Evolutionary conservation across 1,140 invertebrate species (phyloP).

Genomic region (Drosophila virilis): DNA sequence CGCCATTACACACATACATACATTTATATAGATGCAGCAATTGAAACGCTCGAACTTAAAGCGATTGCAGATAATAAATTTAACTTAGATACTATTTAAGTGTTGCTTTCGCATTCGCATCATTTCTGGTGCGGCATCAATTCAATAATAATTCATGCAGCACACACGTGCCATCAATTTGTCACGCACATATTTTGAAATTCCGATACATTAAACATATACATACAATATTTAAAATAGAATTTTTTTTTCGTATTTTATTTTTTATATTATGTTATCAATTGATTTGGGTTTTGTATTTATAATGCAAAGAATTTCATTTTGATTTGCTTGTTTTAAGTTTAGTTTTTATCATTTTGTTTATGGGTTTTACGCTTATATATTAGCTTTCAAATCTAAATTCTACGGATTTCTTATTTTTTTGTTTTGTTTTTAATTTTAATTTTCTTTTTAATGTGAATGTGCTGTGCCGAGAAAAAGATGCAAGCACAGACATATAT

Average conservation of each 20-base stretch:
- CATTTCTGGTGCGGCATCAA: slow-evolving; percentile 39
- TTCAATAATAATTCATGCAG: slow-evolving; percentile 65
- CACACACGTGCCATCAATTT: slow-evolving; percentile 39
- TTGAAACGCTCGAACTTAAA: slow-evolving; percentile 72
- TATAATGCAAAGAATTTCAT: slow-evolving; percentile 66
- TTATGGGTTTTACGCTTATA: slow-evolving; percentile 65
- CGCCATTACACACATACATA: slow-evolving; percentile 53
- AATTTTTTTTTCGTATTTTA: slow-evolving; percentile 51
- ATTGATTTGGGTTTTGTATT: slow-evolving; percentile 57
- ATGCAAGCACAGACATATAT: slow-evolving; percentile 69
- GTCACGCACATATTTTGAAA: slow-evolving; percentile 56
- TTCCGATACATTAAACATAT: slow-evolving; percentile 80
- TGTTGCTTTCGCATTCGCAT: slow-evolving; percentile 53
- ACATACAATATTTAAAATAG: slow-evolving; percentile 78
- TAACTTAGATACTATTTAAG: slow-evolving; percentile 78
- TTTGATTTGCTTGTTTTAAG: slow-evolving; percentile 53
- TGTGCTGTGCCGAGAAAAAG: slow-evolving; percentile 59
- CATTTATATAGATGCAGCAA: slow-evolving; percentile 72
- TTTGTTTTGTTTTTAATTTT: slow-evolving; percentile 6
- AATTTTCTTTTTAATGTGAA: slow-evolving; percentile 51
- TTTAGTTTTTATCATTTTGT: slow-evolving; percentile 52
- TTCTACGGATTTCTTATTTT: slow-evolving; percentile 54
- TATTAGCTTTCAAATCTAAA: slow-evolving; percentile 69
- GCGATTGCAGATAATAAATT: slow-evolving; percentile 72
- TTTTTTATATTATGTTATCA: slow-evolving; percentile 68